phyloP scores from a whole-genome alignment of 1,140 invertebrate species.

The Cydia fagiglandana region DNA sequence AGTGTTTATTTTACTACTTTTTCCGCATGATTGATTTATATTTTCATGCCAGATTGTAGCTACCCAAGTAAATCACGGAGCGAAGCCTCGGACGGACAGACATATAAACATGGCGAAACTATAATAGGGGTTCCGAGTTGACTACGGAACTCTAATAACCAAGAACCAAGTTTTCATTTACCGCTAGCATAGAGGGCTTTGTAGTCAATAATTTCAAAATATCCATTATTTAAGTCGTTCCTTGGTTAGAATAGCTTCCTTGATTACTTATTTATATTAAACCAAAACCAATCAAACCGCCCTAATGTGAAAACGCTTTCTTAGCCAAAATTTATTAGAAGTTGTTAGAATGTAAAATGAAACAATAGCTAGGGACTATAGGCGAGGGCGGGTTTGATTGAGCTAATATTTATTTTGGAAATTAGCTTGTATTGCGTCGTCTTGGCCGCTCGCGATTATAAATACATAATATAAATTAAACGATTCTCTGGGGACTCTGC shows the following conservation, averaged over 20 bases:
- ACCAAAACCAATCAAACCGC: conserved; percentile 26
- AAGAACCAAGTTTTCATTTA: no score
- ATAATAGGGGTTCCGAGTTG: no score
- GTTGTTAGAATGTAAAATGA: conserved; percentile 36
- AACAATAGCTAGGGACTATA: conserved; percentile 27
- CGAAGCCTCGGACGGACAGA: no score
- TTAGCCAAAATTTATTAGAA: conserved; percentile 1
- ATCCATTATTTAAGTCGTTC: background rate
- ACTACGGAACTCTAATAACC: no score
- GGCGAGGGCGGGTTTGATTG: conserved; percentile 64
- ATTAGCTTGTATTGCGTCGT: conserved; percentile 73
- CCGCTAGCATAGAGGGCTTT: no score
- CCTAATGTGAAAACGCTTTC: conserved; percentile 15
- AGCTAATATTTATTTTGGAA: conserved; percentile 79
- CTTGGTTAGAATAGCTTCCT: background rate
- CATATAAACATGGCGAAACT: no score
- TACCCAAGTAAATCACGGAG: no score
- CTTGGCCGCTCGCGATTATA: conserved; percentile 56
- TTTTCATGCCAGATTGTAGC: no score
- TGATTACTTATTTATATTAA: conserved; percentile 7
- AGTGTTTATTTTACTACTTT: no score
- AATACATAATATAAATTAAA: conserved; percentile 75
- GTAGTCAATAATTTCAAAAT: background rate
- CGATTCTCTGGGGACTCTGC: conserved; percentile 55
- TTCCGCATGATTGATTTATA: no score